Base-by-base conservation (phyloP, 1,140 invertebrate genomes). In the Caerostris darwini region DNA sequence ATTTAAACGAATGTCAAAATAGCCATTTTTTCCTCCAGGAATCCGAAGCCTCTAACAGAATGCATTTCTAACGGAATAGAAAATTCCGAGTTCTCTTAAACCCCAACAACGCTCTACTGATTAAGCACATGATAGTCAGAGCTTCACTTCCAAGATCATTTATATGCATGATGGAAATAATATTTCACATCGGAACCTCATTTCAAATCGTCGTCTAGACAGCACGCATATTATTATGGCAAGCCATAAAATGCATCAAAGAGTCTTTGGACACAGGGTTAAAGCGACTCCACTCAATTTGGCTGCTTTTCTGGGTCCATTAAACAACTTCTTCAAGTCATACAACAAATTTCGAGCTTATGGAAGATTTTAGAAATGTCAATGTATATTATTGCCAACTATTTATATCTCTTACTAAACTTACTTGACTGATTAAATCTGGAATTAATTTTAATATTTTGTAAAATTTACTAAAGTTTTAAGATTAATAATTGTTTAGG, bases 151-250 rank as follows among this genome's bases (percentile, higher is more conserved):
- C 6, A 85, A 85, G 34, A 56, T 54, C 53, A 85, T 85, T 85
- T 85, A 85, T 85, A 57, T 85, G 53, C 82, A n/a, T 17, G 82
- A n/a, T 17, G 17, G 54, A 85, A 85, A 85, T 85, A 85, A 85
- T 85, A 85, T 85, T 85, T 85, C 82, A 85, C 17, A 57, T 85
- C 82, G 56, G 57, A 85, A 85, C 82, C 82, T 85, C 82, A 57
- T 85, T 85, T 54, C 7, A 85, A 85, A 56, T 85, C 53, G 82
- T 57, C 17, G 53, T 85, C 12, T n/a, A 85, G 82, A 85, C 82
- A 85, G 82, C 53, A n/a, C n/a, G 82, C 82, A 85, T 85, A 85
- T 85, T 85, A 85, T 56, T 85, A 54, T 54, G 82, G 50, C 17
- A 57, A 57, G 10, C 82, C 54, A 85, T 85, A 85, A 85, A 85